Evolutionary conservation across 2,113 vertebrate species (phyloP), one percentile per base, ranked within the genome.

Genomic region (Australoheros scitulus): DNA sequence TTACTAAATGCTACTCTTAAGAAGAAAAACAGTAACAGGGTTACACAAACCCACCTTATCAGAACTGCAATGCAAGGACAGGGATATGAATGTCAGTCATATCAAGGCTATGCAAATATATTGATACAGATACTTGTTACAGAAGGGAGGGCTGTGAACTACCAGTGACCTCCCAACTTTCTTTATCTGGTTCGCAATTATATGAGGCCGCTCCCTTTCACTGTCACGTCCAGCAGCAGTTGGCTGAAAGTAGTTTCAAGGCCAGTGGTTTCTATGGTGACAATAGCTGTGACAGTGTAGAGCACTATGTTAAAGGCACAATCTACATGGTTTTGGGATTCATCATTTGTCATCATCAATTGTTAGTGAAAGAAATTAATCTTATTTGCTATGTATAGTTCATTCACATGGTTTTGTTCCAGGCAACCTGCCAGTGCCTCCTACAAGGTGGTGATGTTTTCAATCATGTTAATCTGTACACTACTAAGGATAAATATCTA

Each of bases 111-210:
- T 17, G 56, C 58, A 88, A 89, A 89, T 75, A 80, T 1, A 80
- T 80, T 59, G 59, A 68, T 58, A 81, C 32, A 84, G 77, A 68
- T 56, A 77, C 58, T 59, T 77, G 86, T 50, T 38, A 18, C 63
- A 79, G 38, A 82, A 74, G 11, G 20, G 11, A 50, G 60, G 43
- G 24, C 78, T 81, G 50, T 78, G 89, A 89, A 76, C 65, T 29
- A 72, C 81, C 86, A 34, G 10, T 55, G 68, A 72, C 68, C 47
- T 80, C 38, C 61, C 2, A 7, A 78, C 64, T 72, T 59, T 87
- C 29, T 65, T 87, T 92, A 91, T 91, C 83, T 76, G 70, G 63
- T 47, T 70, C 63, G 61, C 52, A 83, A 93, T 88, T 85, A 87
- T 56, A 38, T 84, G 50, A 94, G 93, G 92, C 86, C 85, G 38